Base-by-base conservation (phyloP, 2,888 invertebrate species). In the Mesoligia furuncula region DNA sequence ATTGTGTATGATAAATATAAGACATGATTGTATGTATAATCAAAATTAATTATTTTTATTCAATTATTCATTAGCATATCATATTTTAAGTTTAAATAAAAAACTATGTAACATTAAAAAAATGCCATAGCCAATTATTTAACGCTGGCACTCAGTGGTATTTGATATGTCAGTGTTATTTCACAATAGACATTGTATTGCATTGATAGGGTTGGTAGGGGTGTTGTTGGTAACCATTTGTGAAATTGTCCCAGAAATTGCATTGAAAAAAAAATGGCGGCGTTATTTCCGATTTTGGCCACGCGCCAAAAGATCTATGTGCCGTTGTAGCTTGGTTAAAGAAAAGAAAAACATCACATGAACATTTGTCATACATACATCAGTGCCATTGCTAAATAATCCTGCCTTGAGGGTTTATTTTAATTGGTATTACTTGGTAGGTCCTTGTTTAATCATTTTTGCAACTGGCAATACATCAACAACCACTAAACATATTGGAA, bases 31-130 rank as follows among this genome's bases (percentile, higher is more conserved):
- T 67, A 57, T 65, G 51, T 64, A 70, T 70, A 54, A 45, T 70
- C 42, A 48, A 74, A 74, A 79, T 65, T 39, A 61, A 45, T 74
- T 4, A 68, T 68, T 67, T 51, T 57, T 36, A 69, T 80, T 39
- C 66, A 80, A 80, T 80, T 67, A 79, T 67, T 72, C 48, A 70
- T 51, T 64, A 64, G 15, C 80, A 77, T 84, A 77, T 79, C 76
- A 79, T 77, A 80, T n/a, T 67, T 67, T 66, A 75, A 57, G 68
- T 73, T 69, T 15, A 45, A 36, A 17, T 62, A 54, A 62, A 62
- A 67, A 45, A 15, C 6, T 24, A 24, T 39, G 13, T 20, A 39
- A 36, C 13, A 31, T 24, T 20, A 31, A 48, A 27, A 36, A 42
- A 69, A 27, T 11, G 24, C 8, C 11, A 57, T 42, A 20, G 57